A percentile compares a stretch with the other conserved stretches of the same genome.
phyloP scores from a whole-genome alignment of 37 sponge, comb jelly and placozoan species.

The Agelas oroides region DNA sequence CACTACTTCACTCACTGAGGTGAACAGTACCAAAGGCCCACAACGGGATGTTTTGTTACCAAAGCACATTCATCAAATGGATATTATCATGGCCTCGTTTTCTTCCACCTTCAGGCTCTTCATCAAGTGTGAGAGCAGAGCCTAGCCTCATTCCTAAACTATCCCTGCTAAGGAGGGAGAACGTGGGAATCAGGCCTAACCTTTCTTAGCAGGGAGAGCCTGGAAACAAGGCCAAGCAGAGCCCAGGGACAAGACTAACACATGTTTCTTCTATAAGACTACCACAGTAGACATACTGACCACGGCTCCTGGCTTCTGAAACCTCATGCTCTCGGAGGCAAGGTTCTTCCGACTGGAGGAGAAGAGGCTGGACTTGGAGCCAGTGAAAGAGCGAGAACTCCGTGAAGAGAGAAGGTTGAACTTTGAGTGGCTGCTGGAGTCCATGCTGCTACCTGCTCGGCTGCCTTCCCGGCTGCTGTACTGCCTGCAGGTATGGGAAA shows the following conservation, averaged over 20 bases:
- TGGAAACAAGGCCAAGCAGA: not conserved
- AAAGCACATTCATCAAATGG: too few relatives aligned
- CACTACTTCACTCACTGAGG: too few relatives aligned
- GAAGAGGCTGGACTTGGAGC: constrained; percentile 49
- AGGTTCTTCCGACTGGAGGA: constrained; percentile 54
- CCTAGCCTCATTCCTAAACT: not conserved
- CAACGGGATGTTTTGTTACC: too few relatives aligned
- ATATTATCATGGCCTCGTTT: too few relatives aligned
- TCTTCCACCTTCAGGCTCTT: too few relatives aligned
- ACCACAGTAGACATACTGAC: too few relatives aligned
- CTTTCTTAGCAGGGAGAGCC: not conserved
- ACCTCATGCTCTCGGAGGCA: constrained; percentile 54
- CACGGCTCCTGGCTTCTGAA: constrained; percentile 48
- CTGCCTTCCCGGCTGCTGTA: constrained; percentile 3
- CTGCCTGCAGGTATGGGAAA: not conserved
- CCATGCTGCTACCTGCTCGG: not conserved
- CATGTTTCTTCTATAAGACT: too few relatives aligned
- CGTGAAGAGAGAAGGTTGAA: constrained; percentile 12
- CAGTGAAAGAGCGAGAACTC: constrained; percentile 28
- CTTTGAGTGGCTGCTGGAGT: constrained; percentile 11
- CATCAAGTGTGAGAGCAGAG: not conserved
- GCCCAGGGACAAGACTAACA: too few relatives aligned
- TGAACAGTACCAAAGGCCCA: too few relatives aligned
- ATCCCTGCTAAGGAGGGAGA: not conserved
- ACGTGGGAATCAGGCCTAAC: not conserved